Evolutionary conservation across 1,140 invertebrate genomes (phyloP).

Genomic region (Kradibia gibbosae): DNA sequence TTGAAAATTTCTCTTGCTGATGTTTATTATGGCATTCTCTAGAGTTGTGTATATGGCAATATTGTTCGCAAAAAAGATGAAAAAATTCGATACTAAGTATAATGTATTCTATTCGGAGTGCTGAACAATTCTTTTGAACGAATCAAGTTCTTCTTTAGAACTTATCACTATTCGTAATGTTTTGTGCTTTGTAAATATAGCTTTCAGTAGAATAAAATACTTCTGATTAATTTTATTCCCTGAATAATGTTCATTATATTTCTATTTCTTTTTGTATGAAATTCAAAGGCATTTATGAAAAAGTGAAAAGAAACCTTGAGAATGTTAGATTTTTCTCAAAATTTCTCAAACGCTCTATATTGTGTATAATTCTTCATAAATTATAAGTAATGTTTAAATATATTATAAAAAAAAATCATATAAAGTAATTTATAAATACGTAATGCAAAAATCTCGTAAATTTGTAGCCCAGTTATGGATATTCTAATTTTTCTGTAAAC

Average conservation of each 20-base stretch:
- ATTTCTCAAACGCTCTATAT: conserved; percentile 25
- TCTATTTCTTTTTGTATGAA: conserved; percentile 43
- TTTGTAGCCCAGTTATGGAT: conserved; percentile 48
- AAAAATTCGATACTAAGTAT: conserved; percentile 41
- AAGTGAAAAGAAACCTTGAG: conserved; percentile 48
- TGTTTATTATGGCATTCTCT: conserved; percentile 44
- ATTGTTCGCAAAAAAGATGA: conserved; percentile 35
- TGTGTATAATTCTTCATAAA: conserved; percentile 23
- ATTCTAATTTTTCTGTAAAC: conserved; percentile 49
- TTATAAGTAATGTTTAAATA: conserved; percentile 35
- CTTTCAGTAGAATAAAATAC: conserved; percentile 17
- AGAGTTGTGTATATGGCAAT: conserved; percentile 52
- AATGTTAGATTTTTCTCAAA: conserved; percentile 38
- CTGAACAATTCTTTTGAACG: conserved; percentile 37
- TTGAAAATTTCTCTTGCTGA: conserved; percentile 33
- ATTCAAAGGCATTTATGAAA: conserved; percentile 49
- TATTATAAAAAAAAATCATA: conserved; percentile 35
- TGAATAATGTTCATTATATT: conserved; percentile 26
- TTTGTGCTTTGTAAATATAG: conserved; percentile 42
- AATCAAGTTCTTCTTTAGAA: conserved; percentile 28
- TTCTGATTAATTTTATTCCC: neutral
- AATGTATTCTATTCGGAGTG: conserved; percentile 22
- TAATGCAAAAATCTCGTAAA: conserved; percentile 40
- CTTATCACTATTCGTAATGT: conserved; percentile 23
- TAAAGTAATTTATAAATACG: conserved; percentile 31